A percentile compares a stretch with the other conserved stretches of the same genome.
These are phyloP conservation scores for Cyclura pinguis DNA, from an alignment of 2,797 vertebrate genomes.

Conservation along the genomic window DNA sequence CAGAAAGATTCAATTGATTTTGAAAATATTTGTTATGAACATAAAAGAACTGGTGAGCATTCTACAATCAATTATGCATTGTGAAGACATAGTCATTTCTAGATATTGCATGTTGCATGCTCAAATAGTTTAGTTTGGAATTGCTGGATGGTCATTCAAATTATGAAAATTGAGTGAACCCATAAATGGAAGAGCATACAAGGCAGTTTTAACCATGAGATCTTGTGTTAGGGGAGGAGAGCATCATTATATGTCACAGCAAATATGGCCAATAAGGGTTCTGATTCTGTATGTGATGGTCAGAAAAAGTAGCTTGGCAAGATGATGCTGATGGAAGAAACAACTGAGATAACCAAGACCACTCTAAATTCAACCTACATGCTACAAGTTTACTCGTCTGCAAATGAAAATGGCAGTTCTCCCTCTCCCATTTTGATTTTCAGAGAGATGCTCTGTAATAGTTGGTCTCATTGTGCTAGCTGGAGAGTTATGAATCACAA, in stretches of 20 bases:
- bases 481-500: no score
- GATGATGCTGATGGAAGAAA: no score
- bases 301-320: background rate
- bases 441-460: no score
- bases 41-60: background rate
- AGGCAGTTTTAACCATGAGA: background rate
- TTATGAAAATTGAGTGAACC: background rate
- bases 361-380: no score
- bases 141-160: background rate
- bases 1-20: background rate
- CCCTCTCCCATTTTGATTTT: no score
- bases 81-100: background rate
- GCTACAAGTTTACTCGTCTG: no score
- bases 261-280: background rate
- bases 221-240: background rate
- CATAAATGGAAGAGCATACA: background rate
- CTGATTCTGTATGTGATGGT: background rate
- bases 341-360: no score
- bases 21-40: slow-evolving; percentile 5
- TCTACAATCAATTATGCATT: background rate
- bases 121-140: slow-evolving; percentile 10
- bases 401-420: no score
- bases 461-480: no score
- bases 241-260: background rate
- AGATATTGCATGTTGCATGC: slow-evolving; percentile 16